These are phyloP conservation scores for Bicyclus anynana DNA, from an alignment of 1,140 invertebrate species.

Conservation along the genomic window DNA sequence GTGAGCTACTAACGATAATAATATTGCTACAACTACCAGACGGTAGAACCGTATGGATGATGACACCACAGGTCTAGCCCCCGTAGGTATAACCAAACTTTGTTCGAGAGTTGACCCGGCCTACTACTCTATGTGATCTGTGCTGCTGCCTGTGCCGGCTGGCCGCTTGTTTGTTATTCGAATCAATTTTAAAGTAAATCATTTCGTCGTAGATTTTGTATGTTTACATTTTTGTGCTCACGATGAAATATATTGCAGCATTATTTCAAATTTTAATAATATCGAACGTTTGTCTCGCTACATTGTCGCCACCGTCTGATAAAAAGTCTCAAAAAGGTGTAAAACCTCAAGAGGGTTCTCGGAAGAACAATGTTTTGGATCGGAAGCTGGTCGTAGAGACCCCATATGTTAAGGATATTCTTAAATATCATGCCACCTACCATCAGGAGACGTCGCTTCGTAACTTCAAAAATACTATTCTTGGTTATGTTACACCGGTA, in stretches of 20 bases:
- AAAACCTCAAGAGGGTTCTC: conserved; percentile 79
- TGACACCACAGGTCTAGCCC: no score
- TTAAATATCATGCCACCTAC: conserved; percentile 86
- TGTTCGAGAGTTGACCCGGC: no score
- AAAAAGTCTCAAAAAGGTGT: conserved; percentile 70
- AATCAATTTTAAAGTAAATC: no score
- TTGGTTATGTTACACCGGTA: conserved; percentile 95
- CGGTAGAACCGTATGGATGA: no score
- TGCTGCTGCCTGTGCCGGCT: no score
- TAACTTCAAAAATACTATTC: conserved; percentile 83
- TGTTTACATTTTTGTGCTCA: conserved; percentile 10
- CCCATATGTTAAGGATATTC: conserved; percentile 83
- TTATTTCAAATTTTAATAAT: conserved; percentile 49
- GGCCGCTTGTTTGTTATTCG: no score
- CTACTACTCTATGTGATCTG: no score
- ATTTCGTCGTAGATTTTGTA: no score
- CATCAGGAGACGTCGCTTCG: conserved; percentile 81
- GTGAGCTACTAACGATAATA: no score
- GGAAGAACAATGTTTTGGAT: conserved; percentile 82
- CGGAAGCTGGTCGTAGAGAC: conserved; percentile 83
- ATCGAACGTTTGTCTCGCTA: conserved; percentile 57
- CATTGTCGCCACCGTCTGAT: conserved; percentile 74
- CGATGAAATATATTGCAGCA: conserved; percentile 54
- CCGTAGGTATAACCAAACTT: no score
- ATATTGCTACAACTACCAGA: no score